Evolutionary conservation across 2,113 vertebrate species (phyloP).

Genomic region (Aix galericulata): DNA sequence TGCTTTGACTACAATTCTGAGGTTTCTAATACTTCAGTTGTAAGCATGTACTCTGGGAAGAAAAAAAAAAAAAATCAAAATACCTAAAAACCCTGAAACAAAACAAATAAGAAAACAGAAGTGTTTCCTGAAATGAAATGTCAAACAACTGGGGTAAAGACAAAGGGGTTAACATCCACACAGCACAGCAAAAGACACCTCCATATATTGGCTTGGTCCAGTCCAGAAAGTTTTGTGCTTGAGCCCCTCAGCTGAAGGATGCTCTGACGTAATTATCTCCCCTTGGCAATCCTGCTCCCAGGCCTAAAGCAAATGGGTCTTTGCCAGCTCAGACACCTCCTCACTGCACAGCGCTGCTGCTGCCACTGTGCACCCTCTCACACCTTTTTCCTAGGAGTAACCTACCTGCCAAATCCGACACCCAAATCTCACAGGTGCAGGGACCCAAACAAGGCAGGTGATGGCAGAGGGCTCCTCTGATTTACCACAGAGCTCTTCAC

Average conservation of each 20-base stretch:
- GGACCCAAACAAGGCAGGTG: accelerated
- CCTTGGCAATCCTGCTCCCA: neutral
- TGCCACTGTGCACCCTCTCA: neutral
- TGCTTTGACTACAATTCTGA: neutral
- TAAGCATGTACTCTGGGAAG: neutral
- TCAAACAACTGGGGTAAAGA: neutral
- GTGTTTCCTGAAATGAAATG: neutral
- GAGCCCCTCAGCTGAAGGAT: no score
- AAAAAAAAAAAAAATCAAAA: neutral
- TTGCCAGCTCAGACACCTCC: neutral
- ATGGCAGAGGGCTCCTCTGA: neutral
- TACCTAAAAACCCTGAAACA: neutral
- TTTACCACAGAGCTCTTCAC: neutral
- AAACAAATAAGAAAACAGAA: neutral
- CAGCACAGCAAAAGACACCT: neutral
- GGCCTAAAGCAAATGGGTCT: neutral
- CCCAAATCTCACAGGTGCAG: accelerated
- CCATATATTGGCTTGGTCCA: neutral
- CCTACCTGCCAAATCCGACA: neutral
- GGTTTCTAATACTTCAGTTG: neutral
- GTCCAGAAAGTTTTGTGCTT: neutral
- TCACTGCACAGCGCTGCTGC: no score
- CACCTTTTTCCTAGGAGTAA: neutral
- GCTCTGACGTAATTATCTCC: neutral
- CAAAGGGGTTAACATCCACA: neutral